These are phyloP conservation scores for Protobothrops flavoviridis DNA, from an alignment of 2,113 vertebrate genomes.

Conservation along the genomic window DNA sequence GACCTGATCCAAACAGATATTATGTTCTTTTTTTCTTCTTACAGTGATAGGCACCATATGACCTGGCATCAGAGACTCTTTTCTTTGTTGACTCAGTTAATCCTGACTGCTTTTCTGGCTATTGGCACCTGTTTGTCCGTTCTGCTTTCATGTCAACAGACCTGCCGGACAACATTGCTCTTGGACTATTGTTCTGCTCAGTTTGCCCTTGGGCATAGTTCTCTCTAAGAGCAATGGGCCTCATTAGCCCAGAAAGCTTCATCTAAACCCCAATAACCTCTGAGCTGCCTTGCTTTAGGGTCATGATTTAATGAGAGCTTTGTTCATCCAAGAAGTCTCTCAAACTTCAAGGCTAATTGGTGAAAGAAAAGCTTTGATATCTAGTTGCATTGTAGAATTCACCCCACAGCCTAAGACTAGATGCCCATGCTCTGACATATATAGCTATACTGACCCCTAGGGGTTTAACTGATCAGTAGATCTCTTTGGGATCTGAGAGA, in stretches of 20 bases:
- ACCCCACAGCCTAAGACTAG: neutral
- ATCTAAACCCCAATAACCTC: neutral
- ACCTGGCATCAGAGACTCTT: neutral
- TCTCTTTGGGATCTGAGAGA: slow-evolving; percentile 37
- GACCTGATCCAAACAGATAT: too few relatives aligned
- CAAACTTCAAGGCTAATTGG: neutral
- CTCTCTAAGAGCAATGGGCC: neutral
- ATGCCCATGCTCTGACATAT: slow-evolving; percentile 35
- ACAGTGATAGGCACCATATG: neutral
- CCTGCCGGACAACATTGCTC: neutral
- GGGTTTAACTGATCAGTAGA: slow-evolving; percentile 45
- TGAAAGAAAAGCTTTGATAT: neutral
- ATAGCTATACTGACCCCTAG: slow-evolving; percentile 73
- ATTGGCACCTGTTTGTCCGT: neutral
- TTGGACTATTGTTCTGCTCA: neutral
- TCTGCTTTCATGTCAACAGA: neutral
- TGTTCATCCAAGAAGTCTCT: neutral
- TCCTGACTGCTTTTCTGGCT: neutral
- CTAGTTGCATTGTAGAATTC: slow-evolving; percentile 2
- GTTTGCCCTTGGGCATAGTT: neutral
- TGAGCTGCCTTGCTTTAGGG: neutral
- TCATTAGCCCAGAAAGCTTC: neutral
- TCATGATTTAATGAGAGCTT: neutral
- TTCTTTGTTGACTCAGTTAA: neutral
- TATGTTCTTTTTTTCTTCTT: neutral